Percentiles rank a stretch among this genome's conserved stretches.
phyloP scores from a whole-genome alignment of 2,113 vertebrate species.

The Trogon surrucura region DNA sequence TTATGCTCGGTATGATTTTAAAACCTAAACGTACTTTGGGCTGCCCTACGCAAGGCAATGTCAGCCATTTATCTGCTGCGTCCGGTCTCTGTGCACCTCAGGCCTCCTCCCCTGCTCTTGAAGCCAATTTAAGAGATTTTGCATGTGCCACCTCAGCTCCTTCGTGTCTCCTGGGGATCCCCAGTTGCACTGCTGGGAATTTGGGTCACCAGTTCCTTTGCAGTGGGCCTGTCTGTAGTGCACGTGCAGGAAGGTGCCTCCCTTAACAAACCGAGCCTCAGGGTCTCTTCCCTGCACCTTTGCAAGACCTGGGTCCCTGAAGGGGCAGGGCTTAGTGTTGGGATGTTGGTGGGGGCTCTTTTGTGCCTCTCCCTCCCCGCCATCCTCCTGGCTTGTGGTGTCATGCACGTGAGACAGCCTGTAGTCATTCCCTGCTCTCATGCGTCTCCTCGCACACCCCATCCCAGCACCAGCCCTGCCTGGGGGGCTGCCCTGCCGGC shows the following conservation, averaged over 20 bases:
- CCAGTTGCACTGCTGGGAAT: background rate
- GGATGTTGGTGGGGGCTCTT: background rate
- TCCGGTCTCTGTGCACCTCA: background rate
- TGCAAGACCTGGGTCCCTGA: background rate
- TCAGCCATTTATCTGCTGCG: too few relatives aligned
- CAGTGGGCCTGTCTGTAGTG: background rate
- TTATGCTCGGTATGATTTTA: background rate
- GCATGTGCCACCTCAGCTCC: background rate
- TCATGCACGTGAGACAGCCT: fast-evolving
- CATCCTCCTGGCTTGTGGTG: background rate
- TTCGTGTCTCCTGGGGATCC: background rate
- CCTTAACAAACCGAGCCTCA: fast-evolving
- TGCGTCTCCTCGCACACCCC: background rate
- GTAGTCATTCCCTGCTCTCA: background rate
- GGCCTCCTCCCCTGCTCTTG: background rate
- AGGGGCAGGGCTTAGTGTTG: background rate
- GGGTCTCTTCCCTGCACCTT: background rate
- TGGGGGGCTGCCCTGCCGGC: fast-evolving
- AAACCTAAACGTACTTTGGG: background rate
- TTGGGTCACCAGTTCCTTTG: background rate
- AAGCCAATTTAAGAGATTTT: background rate
- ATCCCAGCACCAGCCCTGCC: background rate
- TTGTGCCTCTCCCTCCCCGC: fast-evolving
- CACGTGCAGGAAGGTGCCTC: background rate
- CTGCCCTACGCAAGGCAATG: background rate